Evolutionary conservation across 2,888 invertebrate genomes (phyloP), one percentile per base, ranked within the genome.

Genomic region (Drosophila borealis): DNA sequence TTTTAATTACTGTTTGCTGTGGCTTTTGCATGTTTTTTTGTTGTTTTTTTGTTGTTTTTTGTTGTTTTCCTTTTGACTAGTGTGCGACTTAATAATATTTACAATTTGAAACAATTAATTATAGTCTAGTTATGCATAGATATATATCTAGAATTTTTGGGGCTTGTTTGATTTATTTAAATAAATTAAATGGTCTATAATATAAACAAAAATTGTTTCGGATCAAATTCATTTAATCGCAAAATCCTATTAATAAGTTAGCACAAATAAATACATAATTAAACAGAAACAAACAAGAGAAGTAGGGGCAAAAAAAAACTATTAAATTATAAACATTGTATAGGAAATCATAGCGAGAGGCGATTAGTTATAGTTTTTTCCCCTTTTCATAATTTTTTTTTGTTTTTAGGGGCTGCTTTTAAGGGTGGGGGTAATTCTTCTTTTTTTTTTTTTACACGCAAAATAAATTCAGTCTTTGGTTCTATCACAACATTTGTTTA

Each of bases 401-500:
- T 44, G 72, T 59, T 11, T 36, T 59, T 50, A 14, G 39, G 14
- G 29, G 17, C 17, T 17, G 10, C 3, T 53, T 67, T 61, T 33
- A 72, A 39, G 64, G 44, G 39, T 49, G 77, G 66, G 61, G 25
- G 1, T 34, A 29, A 25, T 49, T 49, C 17, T 55, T 55, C 39
- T 34, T 46, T 67, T 29, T 80, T 78, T 59, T 61, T 59, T 86
- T 87, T 81, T 87, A 85, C 89, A 85, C 88, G 88, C 85, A 87
- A 91, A 91, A 90, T 85, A 89, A 91, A 92, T 92, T 92, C 92
- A 92, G 92, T 92, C 92, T 92, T 92, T 92, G 92, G 92, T 91
- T 91, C 91, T 92, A 92, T 92, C 92, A 92, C 92, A 92, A 92
- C 92, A 92, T 92, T 92, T 92, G 92, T 91, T 91, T 91, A 91